Conservation (phyloP, 2,113 vertebrate genomes). For the Mirounga angustirostris region DNA sequence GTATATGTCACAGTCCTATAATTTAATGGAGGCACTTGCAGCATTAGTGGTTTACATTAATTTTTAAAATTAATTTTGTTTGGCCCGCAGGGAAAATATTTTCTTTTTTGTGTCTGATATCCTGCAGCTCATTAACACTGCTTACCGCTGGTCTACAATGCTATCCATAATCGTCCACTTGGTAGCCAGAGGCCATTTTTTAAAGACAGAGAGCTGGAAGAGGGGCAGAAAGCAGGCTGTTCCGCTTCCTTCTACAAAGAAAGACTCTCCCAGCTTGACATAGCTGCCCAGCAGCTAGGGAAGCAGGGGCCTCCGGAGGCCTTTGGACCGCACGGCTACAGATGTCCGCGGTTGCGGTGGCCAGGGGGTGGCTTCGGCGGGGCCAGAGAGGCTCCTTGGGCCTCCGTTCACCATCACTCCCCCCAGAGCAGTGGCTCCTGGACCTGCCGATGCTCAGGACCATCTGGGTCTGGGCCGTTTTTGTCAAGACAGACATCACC, state of each 20-base stretch:
- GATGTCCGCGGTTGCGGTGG: neutral
- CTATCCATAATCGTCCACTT: conserved; percentile 86
- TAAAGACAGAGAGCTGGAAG: conserved; percentile 54
- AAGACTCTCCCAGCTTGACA: conserved; percentile 69
- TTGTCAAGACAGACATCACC: rapidly evolving
- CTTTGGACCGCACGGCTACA: neutral
- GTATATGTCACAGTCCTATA: conserved; percentile 85
- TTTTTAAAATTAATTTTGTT: conserved; percentile 92
- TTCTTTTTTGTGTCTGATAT: conserved; percentile 87
- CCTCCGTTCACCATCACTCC: neutral
- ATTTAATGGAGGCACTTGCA: conserved; percentile 89
- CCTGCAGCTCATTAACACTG: conserved; percentile 89
- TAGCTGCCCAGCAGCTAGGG: conserved; percentile 30
- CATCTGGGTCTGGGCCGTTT: neutral
- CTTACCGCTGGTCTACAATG: conserved; percentile 82
- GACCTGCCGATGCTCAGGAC: neutral
- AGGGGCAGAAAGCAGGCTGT: conserved; percentile 59
- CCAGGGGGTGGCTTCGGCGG: neutral
- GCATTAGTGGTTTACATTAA: conserved; percentile 90
- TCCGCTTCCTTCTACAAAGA: conserved; percentile 76
- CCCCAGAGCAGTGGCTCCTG: neutral
- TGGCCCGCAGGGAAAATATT: conserved; percentile 88
- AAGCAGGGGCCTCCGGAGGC: conserved; percentile 10
- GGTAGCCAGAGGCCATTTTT: conserved; percentile 87
- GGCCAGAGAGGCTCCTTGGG: neutral